These are phyloP conservation scores for Trichogramma dendrolimi DNA, from an alignment of 2,888 invertebrate species.

Conservation along the genomic window DNA sequence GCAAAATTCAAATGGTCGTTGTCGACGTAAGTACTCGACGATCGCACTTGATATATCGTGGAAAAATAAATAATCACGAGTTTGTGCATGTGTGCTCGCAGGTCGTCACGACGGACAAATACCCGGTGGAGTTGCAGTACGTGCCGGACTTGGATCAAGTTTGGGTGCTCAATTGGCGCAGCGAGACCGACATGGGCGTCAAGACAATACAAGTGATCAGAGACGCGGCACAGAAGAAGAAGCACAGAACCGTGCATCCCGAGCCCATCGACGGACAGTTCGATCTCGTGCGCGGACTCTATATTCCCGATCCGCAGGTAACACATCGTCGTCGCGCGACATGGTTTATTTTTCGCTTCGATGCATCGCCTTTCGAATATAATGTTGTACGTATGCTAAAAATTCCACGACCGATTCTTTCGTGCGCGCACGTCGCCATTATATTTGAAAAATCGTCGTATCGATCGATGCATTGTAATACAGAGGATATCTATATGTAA, in stretches of 20 bases:
- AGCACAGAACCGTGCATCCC: slow-evolving; percentile 69
- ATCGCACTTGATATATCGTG: background rate
- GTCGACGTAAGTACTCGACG: slow-evolving; percentile 58
- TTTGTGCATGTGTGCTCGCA: slow-evolving; percentile 35
- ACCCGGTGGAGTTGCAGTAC: slow-evolving; percentile 67
- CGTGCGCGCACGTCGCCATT: too few relatives aligned
- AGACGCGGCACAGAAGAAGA: slow-evolving; percentile 67
- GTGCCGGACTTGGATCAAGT: slow-evolving; percentile 70
- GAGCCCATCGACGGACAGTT: slow-evolving; percentile 74
- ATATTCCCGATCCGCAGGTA: slow-evolving; percentile 61
- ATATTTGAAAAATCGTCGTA: too few relatives aligned
- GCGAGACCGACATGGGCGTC: slow-evolving; percentile 57
- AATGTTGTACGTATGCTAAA: too few relatives aligned
- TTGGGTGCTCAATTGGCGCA: slow-evolving; percentile 70
- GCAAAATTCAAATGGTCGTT: slow-evolving; percentile 68
- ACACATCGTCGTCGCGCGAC: too few relatives aligned
- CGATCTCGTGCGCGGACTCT: slow-evolving; percentile 65
- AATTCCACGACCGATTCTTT: too few relatives aligned
- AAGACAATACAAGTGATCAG: slow-evolving; percentile 71
- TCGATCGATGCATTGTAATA: too few relatives aligned
- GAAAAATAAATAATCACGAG: background rate
- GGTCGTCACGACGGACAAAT: slow-evolving; percentile 69
- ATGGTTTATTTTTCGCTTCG: too few relatives aligned
- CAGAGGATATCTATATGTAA: background rate
- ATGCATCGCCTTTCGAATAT: too few relatives aligned